Evolutionary conservation across 2,113 vertebrate species (phyloP).

Genomic region (Aplodontia rufa): DNA sequence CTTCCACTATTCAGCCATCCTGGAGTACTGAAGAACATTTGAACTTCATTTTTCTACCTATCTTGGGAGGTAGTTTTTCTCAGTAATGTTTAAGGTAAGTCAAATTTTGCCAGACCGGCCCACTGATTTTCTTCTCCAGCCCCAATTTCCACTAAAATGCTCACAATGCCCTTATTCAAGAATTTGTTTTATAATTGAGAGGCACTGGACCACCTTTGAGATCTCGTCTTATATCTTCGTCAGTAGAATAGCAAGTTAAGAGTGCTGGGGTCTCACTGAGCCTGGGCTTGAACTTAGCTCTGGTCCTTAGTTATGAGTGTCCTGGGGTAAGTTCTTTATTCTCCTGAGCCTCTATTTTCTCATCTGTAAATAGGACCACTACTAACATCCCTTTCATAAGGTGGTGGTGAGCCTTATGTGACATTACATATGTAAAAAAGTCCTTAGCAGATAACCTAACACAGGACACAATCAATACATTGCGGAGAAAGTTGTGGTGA

Average conservation of each 20-base stretch:
- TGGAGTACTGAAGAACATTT: not conserved
- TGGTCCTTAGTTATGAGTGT: not conserved
- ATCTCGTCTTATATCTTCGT: not conserved
- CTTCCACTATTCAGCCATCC: not conserved
- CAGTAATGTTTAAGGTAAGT: not conserved
- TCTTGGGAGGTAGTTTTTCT: not conserved
- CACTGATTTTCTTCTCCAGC: not conserved
- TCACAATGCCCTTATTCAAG: constrained; percentile 28
- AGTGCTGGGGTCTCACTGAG: not conserved
- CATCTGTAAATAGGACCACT: not conserved
- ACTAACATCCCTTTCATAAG: not conserved
- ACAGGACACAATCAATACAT: not conserved
- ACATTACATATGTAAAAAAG: not conserved
- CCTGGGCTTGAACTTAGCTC: not conserved
- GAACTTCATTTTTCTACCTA: not conserved
- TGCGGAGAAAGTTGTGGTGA: not conserved
- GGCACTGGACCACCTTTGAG: not conserved
- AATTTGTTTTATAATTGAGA: constrained; percentile 3
- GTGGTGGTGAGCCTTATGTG: not conserved
- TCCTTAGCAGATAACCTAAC: not conserved
- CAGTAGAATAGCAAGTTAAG: not conserved
- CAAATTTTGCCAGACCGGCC: not conserved
- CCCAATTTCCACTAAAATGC: not conserved
- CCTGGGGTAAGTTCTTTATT: not conserved
- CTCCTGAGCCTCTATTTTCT: not conserved